Evolutionary conservation across 2,113 vertebrate genomes (phyloP).

Genomic region (Melozone crissalis): DNA sequence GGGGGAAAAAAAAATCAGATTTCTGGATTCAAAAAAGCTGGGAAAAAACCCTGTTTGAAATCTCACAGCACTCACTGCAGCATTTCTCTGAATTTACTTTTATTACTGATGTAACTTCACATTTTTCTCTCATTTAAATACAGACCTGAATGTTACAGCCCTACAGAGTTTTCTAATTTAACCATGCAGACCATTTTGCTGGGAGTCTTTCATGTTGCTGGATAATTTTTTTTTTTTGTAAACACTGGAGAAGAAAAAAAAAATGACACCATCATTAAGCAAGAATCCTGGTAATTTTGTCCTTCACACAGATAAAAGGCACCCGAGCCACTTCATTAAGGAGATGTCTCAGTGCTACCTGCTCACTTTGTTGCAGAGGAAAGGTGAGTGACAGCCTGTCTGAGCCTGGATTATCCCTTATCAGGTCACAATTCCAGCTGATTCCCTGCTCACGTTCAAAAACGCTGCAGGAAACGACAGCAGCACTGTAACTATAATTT

Average conservation of each 20-base stretch:
- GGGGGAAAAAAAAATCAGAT: neutral
- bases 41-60: fast-evolving
- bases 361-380: slow-evolving; percentile 29
- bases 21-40: neutral
- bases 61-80: neutral
- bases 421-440: slow-evolving; percentile 39
- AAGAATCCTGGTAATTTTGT: neutral
- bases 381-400: neutral
- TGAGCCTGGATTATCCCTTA: slow-evolving; percentile 1
- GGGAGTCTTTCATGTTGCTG: neutral
- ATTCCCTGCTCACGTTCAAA: neutral
- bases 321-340: slow-evolving; percentile 52
- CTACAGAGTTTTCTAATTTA: neutral
- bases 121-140: neutral
- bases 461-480: neutral
- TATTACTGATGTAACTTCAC: neutral
- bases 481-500: neutral
- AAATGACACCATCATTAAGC: slow-evolving; percentile 15
- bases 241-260: neutral
- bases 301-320: slow-evolving; percentile 68
- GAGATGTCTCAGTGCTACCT: slow-evolving; percentile 41
- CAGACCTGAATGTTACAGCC: neutral
- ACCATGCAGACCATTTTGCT: neutral
- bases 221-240: neutral
- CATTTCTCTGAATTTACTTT: neutral